Base-by-base conservation (phyloP, 2,797 vertebrate genomes). In the Ceyx erithaca region DNA sequence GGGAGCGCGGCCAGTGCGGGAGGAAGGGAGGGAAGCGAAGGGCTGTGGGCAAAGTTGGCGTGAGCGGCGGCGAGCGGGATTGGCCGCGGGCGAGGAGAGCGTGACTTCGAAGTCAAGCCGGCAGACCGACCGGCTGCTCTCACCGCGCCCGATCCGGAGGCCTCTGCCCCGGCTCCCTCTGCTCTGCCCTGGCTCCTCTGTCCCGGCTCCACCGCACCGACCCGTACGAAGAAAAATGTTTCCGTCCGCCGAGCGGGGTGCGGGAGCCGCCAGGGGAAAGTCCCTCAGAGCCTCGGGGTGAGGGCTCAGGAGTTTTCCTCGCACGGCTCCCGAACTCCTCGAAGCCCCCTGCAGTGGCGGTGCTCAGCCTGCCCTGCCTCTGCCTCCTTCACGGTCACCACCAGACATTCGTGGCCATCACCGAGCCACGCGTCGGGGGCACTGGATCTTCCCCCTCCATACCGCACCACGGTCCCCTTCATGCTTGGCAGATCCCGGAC, bases 41-140 rank as follows among this genome's bases (percentile, higher is more conserved):
- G 23, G 49, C 31, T 41, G 3, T 54, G 72, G 4, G 71, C 40
- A 70, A 58, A 92, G 94, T 96, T 49, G 64, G 64, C 23, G 85
- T 87, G 94, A 93, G 46, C 59, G 48, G 52, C 35, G 48, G 4
- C 62, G 67, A 4, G 71, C 46, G 76, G 67, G 92, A 94, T 96
- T 33, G 55, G 55, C 55, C 23, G 55, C 48, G 48, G 48, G 23
- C 13, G 57, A 10, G 22, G 22, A 14, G 57, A 37, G 33, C 23
- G 10, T 4, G 57, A 25, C 57, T 12, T 10, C 57, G 57, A 10
- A 25, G 57, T 59, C 23, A 17, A 21, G 26, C 48, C 46, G 46
- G 5, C 46, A 12, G 45, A 20, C 45, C 45, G 46, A 22, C 46
- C 22, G 22, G 46, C 46, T 48, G 46, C 22, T 13, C 22, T 23